These are phyloP conservation scores for Sminthopsis crassicaudata DNA, from an alignment of 2,113 vertebrate genomes.

Conservation along the genomic window DNA sequence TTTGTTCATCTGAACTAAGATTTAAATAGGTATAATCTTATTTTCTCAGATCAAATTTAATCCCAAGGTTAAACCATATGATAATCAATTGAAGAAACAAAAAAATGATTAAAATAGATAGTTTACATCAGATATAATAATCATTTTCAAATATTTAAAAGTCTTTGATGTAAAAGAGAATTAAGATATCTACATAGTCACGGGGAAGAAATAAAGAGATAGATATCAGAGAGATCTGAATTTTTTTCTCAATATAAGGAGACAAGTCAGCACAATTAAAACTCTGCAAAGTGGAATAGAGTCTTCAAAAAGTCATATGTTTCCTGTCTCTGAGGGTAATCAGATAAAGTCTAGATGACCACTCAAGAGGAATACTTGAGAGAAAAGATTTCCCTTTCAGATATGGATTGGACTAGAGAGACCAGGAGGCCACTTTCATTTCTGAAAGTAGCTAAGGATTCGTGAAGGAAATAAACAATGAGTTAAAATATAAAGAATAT, in stretches of 20 bases:
- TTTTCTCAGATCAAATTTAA: background rate
- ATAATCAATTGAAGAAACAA: background rate
- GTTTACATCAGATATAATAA: background rate
- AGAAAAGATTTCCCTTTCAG: background rate
- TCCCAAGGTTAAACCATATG: background rate
- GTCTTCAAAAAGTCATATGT: background rate
- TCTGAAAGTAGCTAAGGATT: background rate
- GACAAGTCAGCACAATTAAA: background rate
- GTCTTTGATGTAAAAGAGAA: background rate
- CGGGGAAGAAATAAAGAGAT: too few species aligned
- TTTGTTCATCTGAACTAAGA: background rate
- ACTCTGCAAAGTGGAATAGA: background rate
- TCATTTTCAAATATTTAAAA: background rate
- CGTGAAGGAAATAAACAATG: background rate
- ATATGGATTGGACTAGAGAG: background rate
- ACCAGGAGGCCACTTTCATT: background rate
- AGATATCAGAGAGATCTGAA: background rate
- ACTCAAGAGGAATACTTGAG: background rate
- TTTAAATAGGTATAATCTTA: background rate
- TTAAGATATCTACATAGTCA: background rate
- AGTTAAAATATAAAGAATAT: background rate
- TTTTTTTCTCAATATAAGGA: background rate
- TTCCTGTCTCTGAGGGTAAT: background rate
- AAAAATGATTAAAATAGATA: background rate
- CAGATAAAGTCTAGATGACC: background rate